Evolutionary conservation across 2,888 invertebrate species (phyloP), one percentile per base, ranked within the genome.

Genomic region (Fabriciana adippe): DNA sequence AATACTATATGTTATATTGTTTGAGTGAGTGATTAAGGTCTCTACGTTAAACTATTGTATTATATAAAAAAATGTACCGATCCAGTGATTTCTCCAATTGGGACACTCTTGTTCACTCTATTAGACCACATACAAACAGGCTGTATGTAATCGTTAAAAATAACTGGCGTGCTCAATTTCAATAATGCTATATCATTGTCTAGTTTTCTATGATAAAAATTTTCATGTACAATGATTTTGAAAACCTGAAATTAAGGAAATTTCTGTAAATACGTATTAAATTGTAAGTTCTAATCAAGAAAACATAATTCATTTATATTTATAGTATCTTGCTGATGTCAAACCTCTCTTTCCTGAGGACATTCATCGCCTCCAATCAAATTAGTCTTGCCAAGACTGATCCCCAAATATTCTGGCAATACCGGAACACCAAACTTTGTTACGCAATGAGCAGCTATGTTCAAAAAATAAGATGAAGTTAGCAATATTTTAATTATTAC

Each of bases 101-200:
- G 15, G 8, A 69, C 15, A 11, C 16, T 60, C 2, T 67, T 41
- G 14, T 55, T n/a, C 14, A 35, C 55, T 16, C 60, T 56, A 8
- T 59, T 15, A 41, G 63, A 47, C 87, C 87, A 87, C 3, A 87
- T 55, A 66, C 86, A 87, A 4, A 83, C 81, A 18, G 86, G 85
- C 66, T 87, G 87, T 3, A 88, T 78, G 65, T 83, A 86, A 15
- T 82, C 78, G 18, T 71, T 79, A 35, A 77, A 85, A 1, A 67
- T 64, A 0, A 76, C 84, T 72, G 81, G 80, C 3, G 82, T 76
- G 11, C 74, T 79, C 16, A 86, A 64, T 70, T 80, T 86, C 6
- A 88, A 35, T 13, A 87, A 31, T 0, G 86, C 82, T 26, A 88
- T 82, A 54, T 87, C 87, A 59, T 86, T 79, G 31, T 81, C 73